A percentile compares a stretch with the other conserved stretches of the same genome.
Conservation (phyloP, 2,113 vertebrate species). For the Daphoenositta chrysoptera region DNA sequence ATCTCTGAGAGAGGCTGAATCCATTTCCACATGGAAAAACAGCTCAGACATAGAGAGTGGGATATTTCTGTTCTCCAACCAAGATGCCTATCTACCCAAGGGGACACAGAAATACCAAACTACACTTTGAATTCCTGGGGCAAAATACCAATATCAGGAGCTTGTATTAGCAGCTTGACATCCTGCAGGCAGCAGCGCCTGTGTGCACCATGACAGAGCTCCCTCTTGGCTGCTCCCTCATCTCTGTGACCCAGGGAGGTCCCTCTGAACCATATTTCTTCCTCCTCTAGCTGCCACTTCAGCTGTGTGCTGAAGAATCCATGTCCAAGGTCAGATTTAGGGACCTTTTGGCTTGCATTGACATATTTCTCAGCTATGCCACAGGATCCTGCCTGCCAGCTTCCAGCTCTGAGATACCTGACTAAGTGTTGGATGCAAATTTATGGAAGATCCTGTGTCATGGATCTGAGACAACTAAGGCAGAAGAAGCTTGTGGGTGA, state of each 20-base stretch:
- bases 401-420: neutral
- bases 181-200: neutral
- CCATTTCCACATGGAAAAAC: neutral
- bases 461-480: neutral
- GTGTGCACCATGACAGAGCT: neutral
- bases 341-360: neutral
- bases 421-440: neutral
- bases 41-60: neutral
- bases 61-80: neutral
- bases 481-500: neutral
- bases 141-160: neutral
- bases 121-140: neutral
- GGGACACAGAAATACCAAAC: neutral
- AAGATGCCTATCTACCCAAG: fast-evolving
- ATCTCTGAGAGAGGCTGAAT: neutral
- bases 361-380: neutral
- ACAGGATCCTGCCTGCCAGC: neutral
- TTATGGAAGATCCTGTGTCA: neutral
- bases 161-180: neutral
- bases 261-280: neutral
- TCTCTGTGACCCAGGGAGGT: neutral
- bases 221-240: neutral
- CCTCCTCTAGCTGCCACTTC: neutral
- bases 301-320: neutral
- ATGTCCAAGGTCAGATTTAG: neutral